phyloP scores from a whole-genome alignment of 2,888 invertebrate genomes.

The Germaria angustata region DNA sequence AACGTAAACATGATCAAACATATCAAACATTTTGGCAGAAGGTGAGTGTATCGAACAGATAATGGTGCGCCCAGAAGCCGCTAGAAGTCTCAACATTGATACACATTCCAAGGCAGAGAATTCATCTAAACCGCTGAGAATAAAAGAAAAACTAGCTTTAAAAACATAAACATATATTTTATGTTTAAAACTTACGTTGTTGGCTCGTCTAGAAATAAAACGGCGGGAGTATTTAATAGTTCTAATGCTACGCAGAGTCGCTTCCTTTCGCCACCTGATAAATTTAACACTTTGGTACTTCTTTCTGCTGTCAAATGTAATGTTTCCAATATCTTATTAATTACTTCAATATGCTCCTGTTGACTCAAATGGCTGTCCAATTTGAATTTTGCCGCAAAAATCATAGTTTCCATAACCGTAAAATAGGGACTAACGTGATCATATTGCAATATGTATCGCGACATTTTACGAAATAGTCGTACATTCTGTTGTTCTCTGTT shows the following conservation, averaged over 20 bases:
- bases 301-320: constrained; percentile 87
- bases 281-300: constrained; percentile 85
- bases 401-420: constrained; percentile 93
- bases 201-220: constrained; percentile 97
- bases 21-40: constrained; percentile 93
- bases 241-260: constrained; percentile 95
- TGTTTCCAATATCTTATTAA: constrained; percentile 90
- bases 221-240: constrained; percentile 94
- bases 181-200: constrained; percentile 93
- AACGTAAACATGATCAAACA: constrained; percentile 95
- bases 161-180: background rate
- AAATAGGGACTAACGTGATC: constrained; percentile 92
- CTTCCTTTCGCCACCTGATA: constrained; percentile 96
- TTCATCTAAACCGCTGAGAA: constrained; percentile 91
- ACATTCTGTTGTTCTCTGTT: constrained; percentile 90
- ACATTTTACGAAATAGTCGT: constrained; percentile 90
- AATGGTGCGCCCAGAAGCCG: constrained; percentile 92
- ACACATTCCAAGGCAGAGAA: constrained; percentile 94
- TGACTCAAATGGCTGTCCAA: constrained; percentile 84
- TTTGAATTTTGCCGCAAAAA: constrained; percentile 93
- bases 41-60: constrained; percentile 97
- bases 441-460: constrained; percentile 97
- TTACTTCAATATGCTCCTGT: constrained; percentile 85
- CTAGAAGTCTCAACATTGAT: constrained; percentile 88
- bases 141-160: background rate